Evolutionary conservation across 2,797 vertebrate species (phyloP).

Genomic region (Steatocranus sp.): DNA sequence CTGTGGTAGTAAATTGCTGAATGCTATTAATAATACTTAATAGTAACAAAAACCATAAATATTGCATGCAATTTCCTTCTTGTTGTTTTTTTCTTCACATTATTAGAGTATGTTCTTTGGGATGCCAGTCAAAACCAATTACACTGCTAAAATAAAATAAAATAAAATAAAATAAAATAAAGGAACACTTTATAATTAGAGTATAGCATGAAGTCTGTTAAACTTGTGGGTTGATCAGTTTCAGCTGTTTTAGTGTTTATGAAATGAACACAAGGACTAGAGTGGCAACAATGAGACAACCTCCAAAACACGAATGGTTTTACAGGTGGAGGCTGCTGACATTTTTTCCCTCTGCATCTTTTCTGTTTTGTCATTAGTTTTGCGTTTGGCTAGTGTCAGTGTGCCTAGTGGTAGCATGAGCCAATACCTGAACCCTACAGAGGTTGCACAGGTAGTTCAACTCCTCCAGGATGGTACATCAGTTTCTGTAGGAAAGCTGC

Average conservation of each 20-base stretch:
- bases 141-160: neutral
- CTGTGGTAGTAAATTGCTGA: neutral
- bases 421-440: neutral
- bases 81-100: neutral
- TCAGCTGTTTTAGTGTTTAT: neutral
- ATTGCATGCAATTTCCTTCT: neutral
- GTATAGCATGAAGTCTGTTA: neutral
- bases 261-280: neutral
- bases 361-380: neutral
- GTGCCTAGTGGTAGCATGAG: neutral
- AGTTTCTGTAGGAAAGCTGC: neutral
- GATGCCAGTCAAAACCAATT: constrained; percentile 11
- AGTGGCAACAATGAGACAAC: neutral
- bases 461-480: neutral
- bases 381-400: neutral
- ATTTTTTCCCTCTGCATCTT: neutral
- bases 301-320: neutral
- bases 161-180: neutral
- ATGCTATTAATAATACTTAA: neutral
- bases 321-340: neutral
- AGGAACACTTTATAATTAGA: neutral
- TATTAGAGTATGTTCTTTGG: neutral
- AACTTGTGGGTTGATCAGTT: neutral
- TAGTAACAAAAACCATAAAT: neutral
- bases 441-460: neutral